Evolutionary conservation across 2,113 vertebrate genomes (phyloP), one percentile per base, ranked within the genome.

Genomic region (Eulemur rufifrons): DNA sequence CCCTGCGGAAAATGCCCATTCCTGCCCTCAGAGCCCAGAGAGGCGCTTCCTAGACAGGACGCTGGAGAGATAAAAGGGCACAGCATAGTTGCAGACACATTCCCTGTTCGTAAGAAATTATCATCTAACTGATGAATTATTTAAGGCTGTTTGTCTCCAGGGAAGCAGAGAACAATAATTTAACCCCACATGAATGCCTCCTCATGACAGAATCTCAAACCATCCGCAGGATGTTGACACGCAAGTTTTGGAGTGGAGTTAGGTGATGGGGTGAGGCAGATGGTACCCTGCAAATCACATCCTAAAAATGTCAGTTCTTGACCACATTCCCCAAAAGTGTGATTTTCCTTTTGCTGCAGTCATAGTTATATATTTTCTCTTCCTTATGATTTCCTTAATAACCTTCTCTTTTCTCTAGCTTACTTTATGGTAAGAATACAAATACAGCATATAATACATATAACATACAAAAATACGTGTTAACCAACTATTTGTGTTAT

Each of bases 41-140:
- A 50, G 4, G 6, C 54, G 3, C 50, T 78, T 76, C 13, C 29
- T 14, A 85, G 34, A n/a, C 85, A 92, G 93, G 85, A 45, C 64
- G 74, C 21, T 68, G 42, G 37, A 81, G 71, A 80, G 8, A 17
- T 27, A 64, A 52, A 81, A 89, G 32, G 10, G 32, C 42, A 64
- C 25, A 45, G 27, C 17, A n/a, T 6, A 61, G 9, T 61, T 64
- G 59, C 32, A 92, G 54, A 80, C 9, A 9, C 17, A 66, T 47
- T 77, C 23, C 27, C 2, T 64, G 54, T 11, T 80, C 63, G 32
- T 32, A 89, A 86, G 68, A 93, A 61, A 42, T 23, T 86, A 50
- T 56, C 29, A 82, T 18, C 17, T 76, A 86, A 77, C 54, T 74
- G 81, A 90, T 89, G 52, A 86, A 82, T 93, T 89, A 90, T 74